Conservation (phyloP, 2,797 vertebrate species). For the Rhynchotus rufescens region DNA sequence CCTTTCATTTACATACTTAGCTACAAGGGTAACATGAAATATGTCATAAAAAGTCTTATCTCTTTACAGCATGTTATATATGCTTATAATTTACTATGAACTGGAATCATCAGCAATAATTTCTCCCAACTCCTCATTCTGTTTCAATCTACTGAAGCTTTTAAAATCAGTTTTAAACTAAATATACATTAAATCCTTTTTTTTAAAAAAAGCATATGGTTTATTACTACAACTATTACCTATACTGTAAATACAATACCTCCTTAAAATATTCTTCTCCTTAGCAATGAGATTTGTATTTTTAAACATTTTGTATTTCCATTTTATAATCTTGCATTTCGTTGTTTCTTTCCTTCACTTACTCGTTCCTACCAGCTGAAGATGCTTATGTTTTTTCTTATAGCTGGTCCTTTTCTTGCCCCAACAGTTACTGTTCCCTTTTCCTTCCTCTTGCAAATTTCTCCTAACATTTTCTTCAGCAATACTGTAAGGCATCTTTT, state of each 20-base stretch:
- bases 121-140: constrained; percentile 54
- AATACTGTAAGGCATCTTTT: neutral
- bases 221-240: neutral
- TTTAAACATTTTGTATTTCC: neutral
- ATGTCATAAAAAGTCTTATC: constrained; percentile 49
- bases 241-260: neutral
- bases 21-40: constrained; percentile 64
- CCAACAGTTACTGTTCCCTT: neutral
- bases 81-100: constrained; percentile 75
- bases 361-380: neutral
- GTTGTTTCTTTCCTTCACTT: neutral
- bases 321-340: neutral
- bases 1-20: constrained; percentile 75
- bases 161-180: constrained; percentile 65
- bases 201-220: neutral
- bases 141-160: constrained; percentile 59
- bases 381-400: neutral
- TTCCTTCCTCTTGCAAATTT: neutral
- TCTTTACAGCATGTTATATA: constrained; percentile 55
- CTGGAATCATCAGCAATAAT: constrained; percentile 74
- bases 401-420: neutral
- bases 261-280: neutral
- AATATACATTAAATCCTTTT: constrained; percentile 7
- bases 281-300: neutral
- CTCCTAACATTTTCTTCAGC: neutral